Base-by-base conservation (phyloP, 2,888 invertebrate genomes). In the Gastrophysa polygoni region DNA sequence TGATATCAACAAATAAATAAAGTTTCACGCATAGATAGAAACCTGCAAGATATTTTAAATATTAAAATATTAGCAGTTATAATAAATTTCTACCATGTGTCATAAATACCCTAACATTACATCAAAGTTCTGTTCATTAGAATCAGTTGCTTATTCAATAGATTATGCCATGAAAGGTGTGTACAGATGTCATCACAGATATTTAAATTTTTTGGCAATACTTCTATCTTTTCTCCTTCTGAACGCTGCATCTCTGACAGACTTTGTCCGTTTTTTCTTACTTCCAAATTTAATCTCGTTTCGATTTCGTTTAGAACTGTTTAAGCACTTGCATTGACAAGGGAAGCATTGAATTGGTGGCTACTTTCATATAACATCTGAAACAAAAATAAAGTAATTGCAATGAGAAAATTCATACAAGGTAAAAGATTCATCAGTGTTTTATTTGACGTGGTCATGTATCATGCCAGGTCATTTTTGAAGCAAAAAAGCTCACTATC, bases 251-350 rank as follows among this genome's bases (percentile, higher is more conserved):
- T 46, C 20, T 43, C 28, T 16, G 56, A 58, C 47, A 47, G 16
- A 14, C 48, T 44, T 24, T 8, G 32, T 32, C 46, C 32, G 16
- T 8, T 49, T 29, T 24, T 20, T 46, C 16, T 28, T 38, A 16
- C 29, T 44, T 50, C 20, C 18, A 21, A 24, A 46, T 28, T 20
- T 8, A 17, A 5, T 10, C 47, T n/a, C 20, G 46, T 52, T 18
- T 29, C 16, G 21, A 14, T 34, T 34, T 48, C 55, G 48, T 18
- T n/a, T 1, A 17, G 18, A 18, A 16, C 21, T 16, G 34, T 55
- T 56, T 68, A 75, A 44, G 75, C 75, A 32, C 72, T 74, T 4
- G 74, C 74, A 51, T 73, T 68, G 32, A 75, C 73, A 64, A 75
- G 70, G 20, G 69, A 69, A 2, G 68, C 62, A 47, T 63, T 71